Conservation (phyloP, 2,113 vertebrate genomes). For the Spheniscus mendiculus region DNA sequence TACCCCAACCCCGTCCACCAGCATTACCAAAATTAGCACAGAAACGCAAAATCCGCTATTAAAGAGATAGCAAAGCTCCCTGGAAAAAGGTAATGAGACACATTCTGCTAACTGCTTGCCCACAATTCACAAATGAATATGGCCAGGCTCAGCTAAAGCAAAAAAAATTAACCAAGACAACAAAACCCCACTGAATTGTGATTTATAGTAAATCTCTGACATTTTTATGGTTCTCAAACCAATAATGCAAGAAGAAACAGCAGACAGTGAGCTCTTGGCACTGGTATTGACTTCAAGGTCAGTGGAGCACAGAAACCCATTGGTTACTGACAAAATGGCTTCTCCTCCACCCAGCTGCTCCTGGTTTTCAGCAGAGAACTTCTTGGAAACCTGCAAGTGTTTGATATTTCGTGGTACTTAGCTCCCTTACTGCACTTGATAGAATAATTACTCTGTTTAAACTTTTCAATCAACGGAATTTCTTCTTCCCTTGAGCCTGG, state of each 20-base stretch:
- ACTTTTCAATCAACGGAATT: conserved; percentile 25
- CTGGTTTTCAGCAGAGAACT: conserved; percentile 15
- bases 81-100: background rate
- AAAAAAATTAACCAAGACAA: background rate
- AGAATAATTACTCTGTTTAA: conserved; percentile 17
- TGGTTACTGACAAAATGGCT: conserved; percentile 39
- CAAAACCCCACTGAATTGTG: conserved; percentile 17
- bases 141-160: background rate
- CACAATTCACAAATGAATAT: background rate
- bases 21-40: background rate
- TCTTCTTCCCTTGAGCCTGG: background rate
- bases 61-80: background rate
- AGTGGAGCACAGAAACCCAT: conserved; percentile 19
- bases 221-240: conserved; percentile 53
- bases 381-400: conserved; percentile 25
- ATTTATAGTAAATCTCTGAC: conserved; percentile 37
- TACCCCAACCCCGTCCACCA: background rate
- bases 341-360: conserved; percentile 54
- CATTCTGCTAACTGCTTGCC: background rate
- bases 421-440: background rate
- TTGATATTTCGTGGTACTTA: background rate
- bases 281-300: conserved; percentile 48
- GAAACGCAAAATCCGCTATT: background rate
- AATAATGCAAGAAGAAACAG: conserved; percentile 21
- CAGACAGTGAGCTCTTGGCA: conserved; percentile 8